Conservation (phyloP, 1,140 invertebrate genomes). For the Diorhabda sublineata region DNA sequence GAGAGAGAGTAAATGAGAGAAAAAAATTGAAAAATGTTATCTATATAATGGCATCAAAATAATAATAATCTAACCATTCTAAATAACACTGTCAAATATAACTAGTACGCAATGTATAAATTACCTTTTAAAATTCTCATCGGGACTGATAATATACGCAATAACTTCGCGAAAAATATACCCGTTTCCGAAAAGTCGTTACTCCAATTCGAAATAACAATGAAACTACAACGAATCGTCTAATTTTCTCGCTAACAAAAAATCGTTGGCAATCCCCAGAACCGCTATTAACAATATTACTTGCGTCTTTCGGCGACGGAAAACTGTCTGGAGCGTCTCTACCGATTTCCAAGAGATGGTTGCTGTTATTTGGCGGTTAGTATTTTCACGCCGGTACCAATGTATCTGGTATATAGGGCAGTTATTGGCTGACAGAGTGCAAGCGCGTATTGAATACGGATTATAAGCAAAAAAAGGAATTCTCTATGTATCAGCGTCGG, state of each 20-base stretch:
- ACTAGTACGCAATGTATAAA: neutral
- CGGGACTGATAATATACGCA: neutral
- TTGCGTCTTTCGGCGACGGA: neutral
- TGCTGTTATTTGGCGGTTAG: neutral
- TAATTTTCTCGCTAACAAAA: neutral
- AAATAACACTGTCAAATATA: too few species aligned
- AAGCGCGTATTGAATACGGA: too few species aligned
- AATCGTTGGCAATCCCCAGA: conserved; percentile 4
- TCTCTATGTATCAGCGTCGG: too few species aligned
- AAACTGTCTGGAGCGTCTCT: neutral
- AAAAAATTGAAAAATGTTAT: too few species aligned
- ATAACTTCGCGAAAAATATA: neutral
- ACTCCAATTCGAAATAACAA: neutral
- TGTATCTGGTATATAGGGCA: too few species aligned
- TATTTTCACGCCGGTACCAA: neutral
- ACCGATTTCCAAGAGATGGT: neutral
- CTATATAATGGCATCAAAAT: too few species aligned
- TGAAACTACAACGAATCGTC: neutral
- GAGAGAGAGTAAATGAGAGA: too few species aligned
- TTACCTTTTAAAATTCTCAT: neutral
- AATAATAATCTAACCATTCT: too few species aligned
- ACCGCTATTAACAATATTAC: conserved; percentile 4
- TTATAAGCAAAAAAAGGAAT: too few species aligned
- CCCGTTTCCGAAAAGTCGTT: neutral
- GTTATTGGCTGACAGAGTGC: too few species aligned